Percentiles rank a stretch among this genome's conserved stretches.
phyloP scores from a whole-genome alignment of 2,888 invertebrate genomes.

The Amphipoea lucens region DNA sequence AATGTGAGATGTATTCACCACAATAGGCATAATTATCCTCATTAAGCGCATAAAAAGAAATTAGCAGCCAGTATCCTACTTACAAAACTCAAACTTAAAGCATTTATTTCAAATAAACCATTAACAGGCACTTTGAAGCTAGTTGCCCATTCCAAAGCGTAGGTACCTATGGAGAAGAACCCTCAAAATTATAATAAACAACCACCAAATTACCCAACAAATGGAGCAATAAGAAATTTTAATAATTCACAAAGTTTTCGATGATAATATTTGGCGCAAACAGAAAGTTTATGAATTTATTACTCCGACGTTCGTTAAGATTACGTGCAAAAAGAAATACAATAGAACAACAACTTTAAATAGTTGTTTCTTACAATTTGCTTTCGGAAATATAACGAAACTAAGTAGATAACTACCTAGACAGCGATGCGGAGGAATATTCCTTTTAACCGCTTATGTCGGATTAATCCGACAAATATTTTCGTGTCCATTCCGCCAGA shows the following conservation, averaged over 20 bases:
- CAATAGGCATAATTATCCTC: no score
- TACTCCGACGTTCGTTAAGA: constrained; percentile 48
- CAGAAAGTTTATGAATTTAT: constrained; percentile 61
- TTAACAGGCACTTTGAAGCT: no score
- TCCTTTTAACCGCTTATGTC: no score
- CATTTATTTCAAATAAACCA: no score
- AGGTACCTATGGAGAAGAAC: no score
- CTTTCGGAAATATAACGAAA: neutral
- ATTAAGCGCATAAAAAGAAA: neutral
- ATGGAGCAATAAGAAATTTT: constrained; percentile 58
- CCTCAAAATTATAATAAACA: constrained; percentile 10
- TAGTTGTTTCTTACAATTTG: neutral
- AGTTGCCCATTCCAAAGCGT: no score
- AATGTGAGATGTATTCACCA: neutral
- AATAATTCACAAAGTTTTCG: constrained; percentile 59
- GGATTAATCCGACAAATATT: no score
- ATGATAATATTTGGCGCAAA: constrained; percentile 55
- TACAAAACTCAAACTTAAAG: no score
- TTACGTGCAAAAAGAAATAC: constrained; percentile 18
- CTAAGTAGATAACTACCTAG: neutral
- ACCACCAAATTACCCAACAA: constrained; percentile 46
- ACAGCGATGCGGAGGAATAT: no score
- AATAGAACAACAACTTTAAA: constrained; percentile 41
- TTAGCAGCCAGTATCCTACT: neutral
- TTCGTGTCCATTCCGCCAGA: no score